phyloP scores from a whole-genome alignment of 2,888 invertebrate genomes.

The Ectemnius cavifrons region DNA sequence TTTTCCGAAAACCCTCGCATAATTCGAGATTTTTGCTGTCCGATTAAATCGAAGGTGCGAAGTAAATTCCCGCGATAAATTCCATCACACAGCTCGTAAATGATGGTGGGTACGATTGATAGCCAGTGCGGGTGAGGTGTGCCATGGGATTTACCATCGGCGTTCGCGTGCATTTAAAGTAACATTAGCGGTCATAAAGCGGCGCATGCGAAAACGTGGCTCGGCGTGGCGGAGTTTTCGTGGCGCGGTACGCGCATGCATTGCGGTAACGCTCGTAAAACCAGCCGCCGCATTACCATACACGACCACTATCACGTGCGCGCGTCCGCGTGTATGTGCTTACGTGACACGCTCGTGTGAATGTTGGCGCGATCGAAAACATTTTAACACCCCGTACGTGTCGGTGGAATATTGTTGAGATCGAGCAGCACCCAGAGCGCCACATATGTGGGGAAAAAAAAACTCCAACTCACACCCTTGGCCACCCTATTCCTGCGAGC shows the following conservation, averaged over 20 bases:
- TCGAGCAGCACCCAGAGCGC: not conserved
- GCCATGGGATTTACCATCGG: not conserved
- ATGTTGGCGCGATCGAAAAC: slow-evolving; percentile 16
- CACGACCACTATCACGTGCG: too few species aligned
- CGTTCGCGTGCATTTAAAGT: not conserved
- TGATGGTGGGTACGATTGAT: too few species aligned
- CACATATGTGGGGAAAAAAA: slow-evolving; percentile 23
- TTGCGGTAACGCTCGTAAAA: not conserved
- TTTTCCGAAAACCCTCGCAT: too few species aligned
- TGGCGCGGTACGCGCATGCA: not conserved
- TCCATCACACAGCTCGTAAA: too few species aligned
- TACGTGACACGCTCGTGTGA: not conserved
- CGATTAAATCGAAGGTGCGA: too few species aligned
- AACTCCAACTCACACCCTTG: slow-evolving; percentile 8
- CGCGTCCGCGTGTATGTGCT: too few species aligned
- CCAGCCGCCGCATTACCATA: slow-evolving; percentile 2
- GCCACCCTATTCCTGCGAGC: not conserved
- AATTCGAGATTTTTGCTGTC: too few species aligned
- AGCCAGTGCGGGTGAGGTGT: too few species aligned
- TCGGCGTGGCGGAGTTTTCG: not conserved
- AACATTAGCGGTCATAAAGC: slow-evolving; percentile 6
- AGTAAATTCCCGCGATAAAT: too few species aligned
- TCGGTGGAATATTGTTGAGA: not conserved
- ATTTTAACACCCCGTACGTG: slow-evolving; percentile 17
- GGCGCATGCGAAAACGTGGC: not conserved